Percentiles rank a stretch among this genome's conserved stretches.
These are phyloP conservation scores for Ceratotherium simum DNA, from an alignment of 2,113 vertebrate genomes.

Conservation along the genomic window DNA sequence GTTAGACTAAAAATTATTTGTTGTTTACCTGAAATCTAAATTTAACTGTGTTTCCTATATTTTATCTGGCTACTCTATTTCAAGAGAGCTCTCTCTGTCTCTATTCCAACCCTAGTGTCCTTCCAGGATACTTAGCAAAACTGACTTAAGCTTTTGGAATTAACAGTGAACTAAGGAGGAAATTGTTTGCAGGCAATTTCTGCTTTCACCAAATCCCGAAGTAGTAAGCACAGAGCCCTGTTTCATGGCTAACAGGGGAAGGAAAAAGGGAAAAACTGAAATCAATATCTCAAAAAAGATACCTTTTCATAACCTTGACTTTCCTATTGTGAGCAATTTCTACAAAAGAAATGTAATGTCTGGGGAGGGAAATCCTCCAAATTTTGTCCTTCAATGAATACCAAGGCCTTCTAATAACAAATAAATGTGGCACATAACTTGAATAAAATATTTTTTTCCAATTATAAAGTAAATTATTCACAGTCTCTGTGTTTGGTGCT, in stretches of 20 bases:
- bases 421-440: not conserved
- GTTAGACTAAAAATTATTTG: not conserved
- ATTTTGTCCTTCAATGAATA: conserved; percentile 12
- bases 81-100: not conserved
- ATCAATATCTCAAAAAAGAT: not conserved
- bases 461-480: conserved; percentile 65
- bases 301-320: conserved; percentile 6
- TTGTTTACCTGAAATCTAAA: not conserved
- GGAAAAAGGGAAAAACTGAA: not conserved
- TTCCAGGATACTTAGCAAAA: not conserved
- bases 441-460: conserved; percentile 49
- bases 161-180: not conserved
- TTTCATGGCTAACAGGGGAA: conserved; percentile 12
- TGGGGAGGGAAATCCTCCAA: not conserved
- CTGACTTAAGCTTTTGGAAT: not conserved
- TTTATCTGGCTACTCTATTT: not conserved
- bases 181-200: not conserved
- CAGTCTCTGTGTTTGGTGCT: conserved; percentile 53
- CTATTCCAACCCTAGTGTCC: not conserved
- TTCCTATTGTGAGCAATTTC: conserved; percentile 1
- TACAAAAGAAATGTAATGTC: not conserved
- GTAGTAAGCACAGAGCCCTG: not conserved
- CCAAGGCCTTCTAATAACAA: conserved; percentile 24
- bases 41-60: not conserved
- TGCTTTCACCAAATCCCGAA: not conserved